Evolutionary conservation across 64 coral and sea anemone genomes (phyloP), one percentile per base, ranked within the genome.

Genomic region (Dendronephthya gigantea): DNA sequence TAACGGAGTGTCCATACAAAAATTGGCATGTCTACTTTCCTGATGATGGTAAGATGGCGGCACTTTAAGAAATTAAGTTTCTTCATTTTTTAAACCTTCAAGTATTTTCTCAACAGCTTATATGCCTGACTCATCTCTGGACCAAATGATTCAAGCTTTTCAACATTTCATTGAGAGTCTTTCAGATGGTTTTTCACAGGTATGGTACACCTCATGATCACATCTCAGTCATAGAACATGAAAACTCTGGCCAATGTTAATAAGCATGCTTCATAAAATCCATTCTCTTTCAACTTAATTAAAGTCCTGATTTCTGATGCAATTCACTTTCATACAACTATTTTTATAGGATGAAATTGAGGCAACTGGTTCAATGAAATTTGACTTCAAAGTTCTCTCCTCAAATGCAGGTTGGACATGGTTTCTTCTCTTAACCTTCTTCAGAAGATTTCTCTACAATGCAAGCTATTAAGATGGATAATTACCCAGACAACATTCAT

Each of bases 351-450:
- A 79, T 79, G 72, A 79, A 34, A 79, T 36, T 33, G 72, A 79
- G 22, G 31, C 72, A 79, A 34, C 32, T 35, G 72, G 72, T 15
- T 79, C 72, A 4, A 79, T 79, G 72, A 79, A 79, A 16, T 79
- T 79, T 79, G 72, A 79, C 30, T 79, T 79, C 16, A 79, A 79
- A 33, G 72, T 35, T 15, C 72, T 79, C 30, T 0, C 37, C 2
- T 36, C 72, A 79, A 29, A 79, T 79, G 72, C 31, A 79, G 72
- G 72, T 79, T n/a, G n/a, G n/a, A n/a, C n/a, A n/a, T n/a, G n/a
- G n/a, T n/a, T n/a, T n/a, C n/a, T n/a, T n/a, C n/a, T 45, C 11
- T 4, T 45, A 45, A 45, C 11, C 41, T 45, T 45, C 11, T 45
- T 45, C 41, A 45, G 41, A n/a, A n/a, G n/a, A n/a, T n/a, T n/a